Evolutionary conservation across 2,113 vertebrate species (phyloP), one percentile per base, ranked within the genome.

Genomic region (Pogona vitticeps): DNA sequence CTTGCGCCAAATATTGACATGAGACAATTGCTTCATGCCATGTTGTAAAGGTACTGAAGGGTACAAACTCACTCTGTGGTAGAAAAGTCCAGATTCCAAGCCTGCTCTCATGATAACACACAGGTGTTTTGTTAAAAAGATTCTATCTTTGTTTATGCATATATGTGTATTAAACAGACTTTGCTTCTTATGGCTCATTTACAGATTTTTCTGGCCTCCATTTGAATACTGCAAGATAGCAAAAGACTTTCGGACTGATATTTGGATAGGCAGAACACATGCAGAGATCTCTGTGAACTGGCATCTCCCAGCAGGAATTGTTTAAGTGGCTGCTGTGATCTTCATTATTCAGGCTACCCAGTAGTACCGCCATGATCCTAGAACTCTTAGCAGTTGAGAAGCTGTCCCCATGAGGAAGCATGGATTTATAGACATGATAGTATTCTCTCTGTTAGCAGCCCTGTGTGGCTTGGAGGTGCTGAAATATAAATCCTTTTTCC

Each of bases 1-100:
- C 42, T 75, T 59, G 42, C 36, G 72, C 88, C 90, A 83, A 88
- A 83, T 46, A 76, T 61, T 77, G 88, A 88, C 83, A 68, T 78
- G 7, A 86, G 84, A 75, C 33, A 68, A 40, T 61, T 83, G 89
- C 86, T 88, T 78, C 88, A 59, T 76, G 46, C 42, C 80, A 88
- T 38, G 71, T 67, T 85, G 70, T 42, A 59, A 68, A 81, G 78
- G 40, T 83, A 88, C 38, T 40, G 70, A 71, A 71, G 36, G 52
- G 71, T 20, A 63, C 61, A 4, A 52, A 38, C 59, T 56, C 10
- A 38, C 15, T 67, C 38, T 61, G 38, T 63, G 75, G 21, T 21
- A 10, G 46, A 73, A 75, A 75, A 81, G 78, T 86, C 68, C 58
- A 73, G 67, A 80, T 42, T 73, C 21, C 40, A n/a, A 6, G 8